Conservation (phyloP, 2,113 vertebrate genomes). For the Cyanoderma ruficeps region DNA sequence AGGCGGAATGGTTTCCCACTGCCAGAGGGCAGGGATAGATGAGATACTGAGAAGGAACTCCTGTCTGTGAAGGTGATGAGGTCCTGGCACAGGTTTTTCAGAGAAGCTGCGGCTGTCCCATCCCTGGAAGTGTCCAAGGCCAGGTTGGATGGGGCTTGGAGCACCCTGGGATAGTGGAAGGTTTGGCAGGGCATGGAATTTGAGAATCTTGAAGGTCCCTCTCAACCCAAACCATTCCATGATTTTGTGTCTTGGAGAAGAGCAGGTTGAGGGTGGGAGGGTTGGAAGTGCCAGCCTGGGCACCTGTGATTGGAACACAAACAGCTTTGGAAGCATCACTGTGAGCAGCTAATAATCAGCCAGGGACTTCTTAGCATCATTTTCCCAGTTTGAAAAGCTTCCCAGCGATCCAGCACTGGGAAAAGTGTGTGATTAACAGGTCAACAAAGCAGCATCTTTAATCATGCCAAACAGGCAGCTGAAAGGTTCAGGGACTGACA, state of each 20-base stretch:
- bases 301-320: not conserved
- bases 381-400: not conserved
- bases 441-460: not conserved
- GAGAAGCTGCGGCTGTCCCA: not conserved
- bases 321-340: not conserved
- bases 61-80: rapidly evolving
- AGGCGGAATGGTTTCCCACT: not conserved
- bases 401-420: not conserved
- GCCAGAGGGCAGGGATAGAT: not conserved
- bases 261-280: not conserved
- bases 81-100: rapidly evolving
- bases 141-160: rapidly evolving
- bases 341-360: not conserved
- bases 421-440: not conserved
- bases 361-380: not conserved
- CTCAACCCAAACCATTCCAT: not conserved
- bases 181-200: not conserved
- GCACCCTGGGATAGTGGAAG: not conserved
- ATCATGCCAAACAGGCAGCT: not conserved
- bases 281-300: not conserved
- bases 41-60: not conserved
- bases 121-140: not conserved
- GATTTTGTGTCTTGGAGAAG: not conserved
- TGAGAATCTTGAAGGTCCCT: not conserved
- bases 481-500: not conserved